These are phyloP conservation scores for Phymorhynchus buccinoides DNA, from an alignment of 1,140 invertebrate genomes.

Conservation along the genomic window DNA sequence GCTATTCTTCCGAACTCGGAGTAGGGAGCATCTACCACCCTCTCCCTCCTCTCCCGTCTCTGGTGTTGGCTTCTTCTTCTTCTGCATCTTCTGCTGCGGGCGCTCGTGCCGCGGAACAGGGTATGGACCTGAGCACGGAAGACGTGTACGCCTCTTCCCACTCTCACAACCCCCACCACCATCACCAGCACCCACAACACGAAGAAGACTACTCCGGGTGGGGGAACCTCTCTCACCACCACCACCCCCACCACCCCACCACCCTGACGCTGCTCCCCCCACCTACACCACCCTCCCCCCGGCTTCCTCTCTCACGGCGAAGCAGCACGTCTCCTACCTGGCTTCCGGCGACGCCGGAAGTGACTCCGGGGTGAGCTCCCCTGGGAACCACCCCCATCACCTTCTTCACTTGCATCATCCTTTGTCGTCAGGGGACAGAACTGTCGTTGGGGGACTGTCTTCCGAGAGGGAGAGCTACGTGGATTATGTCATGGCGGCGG, in stretches of 20 bases:
- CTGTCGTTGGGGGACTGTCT: no score
- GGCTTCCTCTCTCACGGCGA: constrained; percentile 32
- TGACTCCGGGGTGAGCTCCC: background rate
- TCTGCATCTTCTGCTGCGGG: no score
- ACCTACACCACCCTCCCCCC: constrained; percentile 34
- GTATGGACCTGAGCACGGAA: background rate
- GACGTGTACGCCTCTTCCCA: constrained; percentile 27
- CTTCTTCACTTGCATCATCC: no score
- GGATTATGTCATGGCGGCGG: constrained; percentile 31
- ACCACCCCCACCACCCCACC: background rate
- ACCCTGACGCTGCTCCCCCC: background rate
- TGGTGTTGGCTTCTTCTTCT: constrained; percentile 30
- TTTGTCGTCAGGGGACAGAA: constrained; percentile 8
- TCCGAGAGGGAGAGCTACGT: constrained; percentile 5
- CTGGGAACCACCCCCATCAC: no score
- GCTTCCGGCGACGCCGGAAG: constrained; percentile 2
- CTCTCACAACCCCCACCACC: background rate
- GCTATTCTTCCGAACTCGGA: constrained; percentile 42
- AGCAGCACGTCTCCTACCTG: constrained; percentile 32
- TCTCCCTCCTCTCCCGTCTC: constrained; percentile 37
- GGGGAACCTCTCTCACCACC: background rate
- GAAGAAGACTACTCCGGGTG: background rate
- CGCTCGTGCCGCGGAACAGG: background rate
- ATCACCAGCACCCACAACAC: background rate
- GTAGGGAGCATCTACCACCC: background rate